A percentile compares a stretch with the other conserved stretches of the same genome.
Conservation (phyloP, 2,113 vertebrate genomes). For the Urocitellus parryii region DNA sequence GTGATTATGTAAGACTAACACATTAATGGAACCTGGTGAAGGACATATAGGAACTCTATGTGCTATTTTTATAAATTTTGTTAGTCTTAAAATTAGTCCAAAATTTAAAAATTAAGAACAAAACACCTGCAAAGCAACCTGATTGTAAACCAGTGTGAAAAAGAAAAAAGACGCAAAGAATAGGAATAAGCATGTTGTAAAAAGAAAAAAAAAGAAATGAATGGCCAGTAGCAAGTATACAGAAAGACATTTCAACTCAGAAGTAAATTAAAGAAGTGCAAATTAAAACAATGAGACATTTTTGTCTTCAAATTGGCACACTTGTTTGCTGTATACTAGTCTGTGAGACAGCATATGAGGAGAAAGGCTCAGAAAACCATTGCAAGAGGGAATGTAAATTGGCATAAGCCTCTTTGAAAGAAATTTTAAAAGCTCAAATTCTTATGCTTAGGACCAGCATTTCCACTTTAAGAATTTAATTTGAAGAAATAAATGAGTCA, state of each 20-base stretch:
- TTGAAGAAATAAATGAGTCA: conserved; percentile 31
- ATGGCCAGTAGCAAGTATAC: background rate
- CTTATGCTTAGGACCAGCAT: background rate
- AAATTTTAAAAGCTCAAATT: conserved; percentile 18
- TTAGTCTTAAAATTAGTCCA: conserved; percentile 57
- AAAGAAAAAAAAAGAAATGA: conserved; percentile 24
- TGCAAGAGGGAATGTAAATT: background rate
- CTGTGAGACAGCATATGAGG: background rate
- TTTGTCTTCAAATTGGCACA: background rate
- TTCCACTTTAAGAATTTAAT: conserved; percentile 31
- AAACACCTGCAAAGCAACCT: conserved; percentile 38
- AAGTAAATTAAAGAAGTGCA: conserved; percentile 6
- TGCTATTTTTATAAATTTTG: conserved; percentile 26
- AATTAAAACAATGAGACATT: background rate
- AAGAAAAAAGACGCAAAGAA: background rate
- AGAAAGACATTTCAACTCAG: background rate
- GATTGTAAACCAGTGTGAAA: background rate
- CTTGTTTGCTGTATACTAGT: background rate
- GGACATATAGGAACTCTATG: background rate
- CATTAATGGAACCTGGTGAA: background rate
- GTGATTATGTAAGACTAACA: conserved; percentile 4
- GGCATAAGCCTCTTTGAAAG: background rate
- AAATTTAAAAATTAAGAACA: conserved; percentile 56
- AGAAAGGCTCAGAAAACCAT: background rate
- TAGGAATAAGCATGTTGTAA: background rate